Base-by-base conservation (phyloP, 2,888 invertebrate species). In the Cremastinae sp. region DNA sequence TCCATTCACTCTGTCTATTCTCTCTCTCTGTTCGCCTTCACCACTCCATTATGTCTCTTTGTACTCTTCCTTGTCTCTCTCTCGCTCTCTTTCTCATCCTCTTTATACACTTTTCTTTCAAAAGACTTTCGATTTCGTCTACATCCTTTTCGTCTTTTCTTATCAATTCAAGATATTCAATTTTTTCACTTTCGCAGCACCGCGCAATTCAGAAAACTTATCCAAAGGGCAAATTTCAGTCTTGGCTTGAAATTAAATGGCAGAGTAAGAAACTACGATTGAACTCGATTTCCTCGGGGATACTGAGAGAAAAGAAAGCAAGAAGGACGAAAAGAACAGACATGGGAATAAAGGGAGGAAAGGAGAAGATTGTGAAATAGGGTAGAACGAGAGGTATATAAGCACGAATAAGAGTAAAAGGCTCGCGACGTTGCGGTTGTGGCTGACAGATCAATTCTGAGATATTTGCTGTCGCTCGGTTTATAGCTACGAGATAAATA, bases 261-360 rank as follows among this genome's bases (percentile, higher is more conserved):
- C 14, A 10, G 69, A 10, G 53, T 12, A 62, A 12, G 66, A 56
- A 28, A 47, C 39, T 35, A 61, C 47, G 9, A 18, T 9, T 41
- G 62, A 55, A 41, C 39, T 39, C 56, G 68, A 62, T 74, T 68
- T 68, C 68, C 74, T 74, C 61, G 37, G 74, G 74, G 68, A 68
- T 14, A 56, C 35, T 53, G 22, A 10, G 28, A 16, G 56, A n/a
- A 58, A 41, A 35, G 53, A 53, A 18, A 7, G 5, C 61, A 53
- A 39, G 51, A 51, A 10, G 12, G 9, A 5, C 28, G 35, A 39
- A 22, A 12, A 12, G 55, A 55, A 14, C 20, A 9, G 9, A 7
- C 8, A 49, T 18, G 9, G 12, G 5, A 41, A n/a, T 16, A 8
- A 20, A 18, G 8, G 4, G 5, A 18, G 10, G 41, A 58, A n/a